Evolutionary conservation across 2,113 vertebrate species (phyloP), one percentile per base, ranked within the genome.

Genomic region (Polyodon spathula): DNA sequence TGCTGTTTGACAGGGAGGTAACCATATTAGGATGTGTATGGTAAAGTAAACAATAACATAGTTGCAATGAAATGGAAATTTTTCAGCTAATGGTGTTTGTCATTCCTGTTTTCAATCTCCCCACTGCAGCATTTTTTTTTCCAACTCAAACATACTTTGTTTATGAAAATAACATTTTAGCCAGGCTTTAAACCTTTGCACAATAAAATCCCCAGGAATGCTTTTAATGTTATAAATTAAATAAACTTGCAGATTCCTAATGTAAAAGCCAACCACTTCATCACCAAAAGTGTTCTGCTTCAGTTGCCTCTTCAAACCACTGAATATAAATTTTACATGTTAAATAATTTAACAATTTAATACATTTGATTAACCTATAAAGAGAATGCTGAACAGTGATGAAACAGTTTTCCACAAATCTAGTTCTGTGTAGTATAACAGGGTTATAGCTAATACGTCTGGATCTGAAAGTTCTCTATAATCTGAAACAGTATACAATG

Each of bases 1-100:
- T 78, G 80, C 83, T 14, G 81, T 86, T 88, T 81, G 80, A 87
- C 87, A 78, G 84, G 85, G 91, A 92, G 90, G 89, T 83, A 85
- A 94, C 91, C 93, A 94, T 95, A 95, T 97, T 95, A 95, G 93
- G 93, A 90, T 77, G 86, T 81, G 86, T 84, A 92, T 89, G 89
- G 84, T 89, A 92, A 94, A 93, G 90, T 94, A 91, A 97, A 97
- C 93, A 96, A 97, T 94, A 97, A 97, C 91, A 96, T 81, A 87
- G 88, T 94, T 91, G 90, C 88, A 88, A 89, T 81, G 89, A 92
- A 89, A 92, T 91, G 92, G 90, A 91, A 87, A 84, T 89, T 86
- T 88, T 85, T 86, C 75, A 78, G 84, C 84, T 89, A 88, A 90
- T 88, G 84, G 86, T 88, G 89, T 86, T 91, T 93, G 89, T 92